Evolutionary conservation across 2,888 invertebrate genomes (phyloP).

Genomic region (Acleris holmiana): DNA sequence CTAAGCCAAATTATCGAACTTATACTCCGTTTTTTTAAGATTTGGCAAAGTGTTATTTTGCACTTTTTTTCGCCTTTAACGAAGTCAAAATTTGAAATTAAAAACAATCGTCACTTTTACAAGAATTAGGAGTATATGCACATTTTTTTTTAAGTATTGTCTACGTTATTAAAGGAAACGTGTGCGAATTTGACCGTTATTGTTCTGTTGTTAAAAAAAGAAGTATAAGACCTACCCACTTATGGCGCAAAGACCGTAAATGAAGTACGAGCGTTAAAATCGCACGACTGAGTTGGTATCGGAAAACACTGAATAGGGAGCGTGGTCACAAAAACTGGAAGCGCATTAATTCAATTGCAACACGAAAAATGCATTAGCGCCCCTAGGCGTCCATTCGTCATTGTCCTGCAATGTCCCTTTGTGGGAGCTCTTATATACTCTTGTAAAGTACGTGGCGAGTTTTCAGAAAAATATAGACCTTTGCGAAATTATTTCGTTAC

Average conservation of each 20-base stretch:
- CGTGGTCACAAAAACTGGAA: conserved; percentile 50
- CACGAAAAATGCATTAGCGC: conserved; percentile 83
- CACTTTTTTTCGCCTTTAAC: too few species aligned
- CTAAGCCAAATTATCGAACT: too few species aligned
- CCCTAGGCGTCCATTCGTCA: conserved; percentile 67
- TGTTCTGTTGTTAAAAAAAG: too few species aligned
- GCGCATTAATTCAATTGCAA: conserved; percentile 83
- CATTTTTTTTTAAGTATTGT: too few species aligned
- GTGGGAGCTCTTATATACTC: conserved; percentile 29
- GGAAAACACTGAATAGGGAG: conserved; percentile 47
- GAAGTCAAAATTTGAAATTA: too few species aligned
- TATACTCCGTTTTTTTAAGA: too few species aligned
- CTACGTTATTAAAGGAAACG: too few species aligned
- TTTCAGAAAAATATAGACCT: neutral
- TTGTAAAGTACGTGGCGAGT: neutral
- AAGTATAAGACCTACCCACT: neutral
- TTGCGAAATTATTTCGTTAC: neutral
- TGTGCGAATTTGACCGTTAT: too few species aligned
- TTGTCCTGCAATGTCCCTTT: conserved; percentile 59
- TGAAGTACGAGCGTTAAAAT: conserved; percentile 12
- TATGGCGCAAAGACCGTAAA: conserved; percentile 4
- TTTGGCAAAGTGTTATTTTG: too few species aligned
- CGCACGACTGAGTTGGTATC: conserved; percentile 33
- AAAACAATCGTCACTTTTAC: too few species aligned
- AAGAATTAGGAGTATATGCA: too few species aligned